Evolutionary conservation across 2,797 vertebrate species (phyloP).

Genomic region (Chromobotia macracanthus): DNA sequence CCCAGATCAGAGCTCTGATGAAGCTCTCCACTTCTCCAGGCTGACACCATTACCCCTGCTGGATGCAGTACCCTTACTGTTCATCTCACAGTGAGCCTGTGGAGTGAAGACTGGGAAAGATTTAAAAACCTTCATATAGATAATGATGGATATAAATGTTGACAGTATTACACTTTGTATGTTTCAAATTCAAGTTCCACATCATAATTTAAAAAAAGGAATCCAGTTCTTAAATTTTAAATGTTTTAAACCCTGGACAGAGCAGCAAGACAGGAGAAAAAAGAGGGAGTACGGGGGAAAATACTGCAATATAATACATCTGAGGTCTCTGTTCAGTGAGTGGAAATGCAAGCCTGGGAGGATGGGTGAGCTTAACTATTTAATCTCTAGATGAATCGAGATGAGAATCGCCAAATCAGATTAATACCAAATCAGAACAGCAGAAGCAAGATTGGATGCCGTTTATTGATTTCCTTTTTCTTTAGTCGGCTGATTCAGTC

Average conservation of each 20-base stretch:
- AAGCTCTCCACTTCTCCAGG: slow-evolving; percentile 60
- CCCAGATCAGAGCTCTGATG: slow-evolving; percentile 63
- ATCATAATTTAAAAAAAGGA: slow-evolving; percentile 10
- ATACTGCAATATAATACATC: slow-evolving; percentile 31
- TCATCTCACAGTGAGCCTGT: slow-evolving; percentile 22
- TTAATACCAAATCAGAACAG: slow-evolving; percentile 73
- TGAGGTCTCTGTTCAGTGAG: slow-evolving; percentile 52
- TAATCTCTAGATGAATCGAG: slow-evolving; percentile 69
- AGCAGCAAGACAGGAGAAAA: background rate
- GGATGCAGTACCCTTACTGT: slow-evolving; percentile 42
- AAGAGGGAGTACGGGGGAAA: slow-evolving; percentile 28
- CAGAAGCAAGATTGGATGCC: slow-evolving; percentile 67
- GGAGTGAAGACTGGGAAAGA: slow-evolving; percentile 33
- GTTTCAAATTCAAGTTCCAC: slow-evolving; percentile 19
- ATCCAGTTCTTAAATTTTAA: slow-evolving; percentile 8
- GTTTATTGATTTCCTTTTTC: slow-evolving; percentile 71
- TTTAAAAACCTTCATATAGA: slow-evolving; percentile 34
- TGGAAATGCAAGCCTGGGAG: slow-evolving; percentile 43
- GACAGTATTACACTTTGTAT: too few species aligned
- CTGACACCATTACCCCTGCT: slow-evolving; percentile 57
- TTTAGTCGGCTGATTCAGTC: slow-evolving; percentile 64
- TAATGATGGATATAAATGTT: background rate
- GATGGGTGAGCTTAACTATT: slow-evolving; percentile 68
- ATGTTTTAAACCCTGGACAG: background rate
- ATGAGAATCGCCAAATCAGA: slow-evolving; percentile 65